Evolutionary conservation across 2,113 vertebrate genomes (phyloP), one percentile per base, ranked within the genome.

Genomic region (Bostrychus sinensis): DNA sequence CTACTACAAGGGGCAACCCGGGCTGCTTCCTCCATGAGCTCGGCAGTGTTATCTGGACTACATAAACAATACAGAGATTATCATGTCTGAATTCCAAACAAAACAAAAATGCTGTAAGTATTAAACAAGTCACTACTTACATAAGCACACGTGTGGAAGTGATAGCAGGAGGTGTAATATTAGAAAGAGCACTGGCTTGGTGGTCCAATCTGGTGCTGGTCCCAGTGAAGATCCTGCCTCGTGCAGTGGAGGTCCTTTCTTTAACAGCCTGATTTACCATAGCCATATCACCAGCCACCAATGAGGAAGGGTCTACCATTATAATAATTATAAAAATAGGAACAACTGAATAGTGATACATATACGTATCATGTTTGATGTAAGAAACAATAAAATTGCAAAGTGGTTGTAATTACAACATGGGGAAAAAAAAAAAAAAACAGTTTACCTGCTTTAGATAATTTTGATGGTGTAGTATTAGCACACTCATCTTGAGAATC

Each of bases 271-370:
- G 78, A 7, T 87, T 86, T 23, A 89, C 85, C 70, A 86, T 85
- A 26, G 74, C 57, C 62, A 82, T 86, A 78, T 88, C 90, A 56
- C 86, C 88, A 38, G 91, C 82, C 60, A 89, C 74, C 51, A 92
- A 36, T 0, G 78, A 78, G 7, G 71, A 80, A 16, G 74, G 79
- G 7, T 65, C 88, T 81, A 60, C 19, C 14, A 26, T 45, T 62
- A 42, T 77, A 48, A 16, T 30, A 26, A 0, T 6, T 8, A 20
- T 9, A 56, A 56, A 41, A 30, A 39, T 19, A 19, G 20, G 45
- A 32, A 53, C 1, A 54, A 30, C 4, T 23, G 7, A 42, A n/a
- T 11, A 20, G 7, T 3, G 13, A 65, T 13, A 12, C 30, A 41
- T 9, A 6, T 22, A 12, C 3, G 32, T 32, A 39, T 48, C 7